Percentiles rank a stretch among this genome's conserved stretches.
These are phyloP conservation scores for Araneus ventricosus DNA, from an alignment of 1,140 invertebrate genomes.

Conservation along the genomic window DNA sequence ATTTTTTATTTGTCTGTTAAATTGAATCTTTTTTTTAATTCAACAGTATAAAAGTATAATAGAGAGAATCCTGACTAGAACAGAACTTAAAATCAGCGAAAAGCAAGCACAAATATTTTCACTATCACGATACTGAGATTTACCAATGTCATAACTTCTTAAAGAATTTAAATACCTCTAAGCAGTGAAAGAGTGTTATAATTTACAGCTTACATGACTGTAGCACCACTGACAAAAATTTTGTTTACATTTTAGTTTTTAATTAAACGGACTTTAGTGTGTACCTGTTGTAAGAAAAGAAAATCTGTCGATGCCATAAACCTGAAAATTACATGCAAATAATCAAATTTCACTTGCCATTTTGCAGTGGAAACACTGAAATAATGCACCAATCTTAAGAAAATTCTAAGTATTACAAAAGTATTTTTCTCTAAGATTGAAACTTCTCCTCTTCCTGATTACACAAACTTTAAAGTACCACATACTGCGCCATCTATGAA, in stretches of 20 bases:
- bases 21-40: too few relatives aligned
- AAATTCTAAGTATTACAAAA: neutral
- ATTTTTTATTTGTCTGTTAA: too few relatives aligned
- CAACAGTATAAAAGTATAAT: too few relatives aligned
- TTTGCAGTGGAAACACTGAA: neutral
- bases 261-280: neutral
- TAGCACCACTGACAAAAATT: neutral
- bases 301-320: neutral
- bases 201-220: too few relatives aligned
- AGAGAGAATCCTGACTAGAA: too few relatives aligned
- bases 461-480: neutral
- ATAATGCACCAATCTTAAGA: neutral
- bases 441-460: neutral
- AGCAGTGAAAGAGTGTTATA: too few relatives aligned
- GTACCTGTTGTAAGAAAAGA: neutral
- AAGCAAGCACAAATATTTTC: too few relatives aligned
- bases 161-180: too few relatives aligned
- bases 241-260: neutral
- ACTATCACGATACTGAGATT: too few relatives aligned
- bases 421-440: neutral
- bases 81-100: too few relatives aligned
- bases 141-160: too few relatives aligned
- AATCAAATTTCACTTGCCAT: neutral
- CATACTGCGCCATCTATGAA: slow-evolving; percentile 26
- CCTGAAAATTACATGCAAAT: neutral